Base-by-base conservation (phyloP, 2,888 invertebrate species). In the Rhagophthalmus giganteus region DNA sequence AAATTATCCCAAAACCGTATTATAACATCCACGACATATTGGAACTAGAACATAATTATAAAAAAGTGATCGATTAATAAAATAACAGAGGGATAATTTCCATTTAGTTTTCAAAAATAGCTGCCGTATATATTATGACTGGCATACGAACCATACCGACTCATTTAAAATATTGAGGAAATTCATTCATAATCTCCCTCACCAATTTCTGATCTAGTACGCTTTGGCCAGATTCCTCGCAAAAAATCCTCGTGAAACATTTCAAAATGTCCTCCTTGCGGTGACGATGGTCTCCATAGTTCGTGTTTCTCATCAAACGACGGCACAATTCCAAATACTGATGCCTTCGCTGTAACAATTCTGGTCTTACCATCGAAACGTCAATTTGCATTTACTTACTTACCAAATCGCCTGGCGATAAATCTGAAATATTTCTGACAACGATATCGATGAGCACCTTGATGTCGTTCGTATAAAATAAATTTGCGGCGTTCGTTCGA, bases 391-490 rank as follows among this genome's bases (percentile, higher is more conserved):
- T 35, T 28, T 35, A 65, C 60, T 28, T 35, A 65, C 60, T 74
- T 76, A 91, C 90, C 79, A 80, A 77, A 72, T 95, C 94, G 14
- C 92, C 93, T 2, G 94, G 85, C 30, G 91, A 88, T 54, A 95
- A 80, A 74, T 97, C 95, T 1, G 91, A 87, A 14, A 97, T 81
- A 73, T 94, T 93, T 35, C 96, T 80, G 38, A 94, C 86, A 42
- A 95, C 85, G 67, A 97, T 95, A 70, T 96, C 97, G 55, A 96
- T 87, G 49, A 96, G 81, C 30, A 96, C 96, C 75, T 90, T 92
- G 28, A 90, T 86, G 71, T 97, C 97, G 69, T 96, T 97, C 0
- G 94, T 93, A 74, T 97, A 97, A 76, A 96, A 92, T 56, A 95
- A 81, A 59, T 85, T 83, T 0, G 95, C 90, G 1, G 94, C 93